These are phyloP conservation scores for Gymnorhina tibicen DNA, from an alignment of 2,113 vertebrate genomes.

Conservation along the genomic window DNA sequence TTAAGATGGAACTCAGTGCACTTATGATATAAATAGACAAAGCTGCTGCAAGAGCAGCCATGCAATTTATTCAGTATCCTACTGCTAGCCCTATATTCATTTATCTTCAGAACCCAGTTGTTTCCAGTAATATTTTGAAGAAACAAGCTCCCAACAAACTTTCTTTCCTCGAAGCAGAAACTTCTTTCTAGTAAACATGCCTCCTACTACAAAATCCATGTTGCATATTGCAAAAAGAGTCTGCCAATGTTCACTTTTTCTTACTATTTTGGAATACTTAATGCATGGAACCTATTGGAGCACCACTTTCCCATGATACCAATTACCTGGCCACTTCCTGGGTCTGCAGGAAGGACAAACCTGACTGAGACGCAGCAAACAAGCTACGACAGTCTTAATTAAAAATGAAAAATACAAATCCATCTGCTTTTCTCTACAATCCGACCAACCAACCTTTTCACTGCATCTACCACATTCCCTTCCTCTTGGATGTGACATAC, in stretches of 20 bases:
- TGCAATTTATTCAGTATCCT: not conserved
- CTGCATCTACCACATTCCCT: not conserved
- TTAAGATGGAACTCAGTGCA: not conserved
- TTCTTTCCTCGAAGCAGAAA: not conserved
- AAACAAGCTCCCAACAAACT: not conserved
- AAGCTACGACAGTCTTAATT: not conserved
- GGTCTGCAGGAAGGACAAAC: not conserved
- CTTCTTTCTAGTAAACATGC: not conserved
- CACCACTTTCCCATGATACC: not conserved
- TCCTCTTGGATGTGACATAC: not conserved
- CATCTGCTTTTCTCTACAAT: not conserved
- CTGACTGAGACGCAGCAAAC: not conserved
- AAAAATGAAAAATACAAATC: not conserved
- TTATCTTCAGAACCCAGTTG: not conserved
- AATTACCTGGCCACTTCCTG: not conserved
- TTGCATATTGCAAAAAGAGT: not conserved
- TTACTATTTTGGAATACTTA: not conserved
- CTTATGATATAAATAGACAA: not conserved
- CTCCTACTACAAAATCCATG: not conserved
- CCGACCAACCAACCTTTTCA: fast-evolving
- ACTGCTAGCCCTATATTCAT: not conserved
- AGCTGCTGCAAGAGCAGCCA: not conserved
- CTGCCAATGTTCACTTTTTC: not conserved
- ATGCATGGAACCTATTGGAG: not conserved
- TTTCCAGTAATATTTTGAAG: not conserved